Evolutionary conservation across 2,888 invertebrate genomes (phyloP).

Genomic region (Heliconius erato): DNA sequence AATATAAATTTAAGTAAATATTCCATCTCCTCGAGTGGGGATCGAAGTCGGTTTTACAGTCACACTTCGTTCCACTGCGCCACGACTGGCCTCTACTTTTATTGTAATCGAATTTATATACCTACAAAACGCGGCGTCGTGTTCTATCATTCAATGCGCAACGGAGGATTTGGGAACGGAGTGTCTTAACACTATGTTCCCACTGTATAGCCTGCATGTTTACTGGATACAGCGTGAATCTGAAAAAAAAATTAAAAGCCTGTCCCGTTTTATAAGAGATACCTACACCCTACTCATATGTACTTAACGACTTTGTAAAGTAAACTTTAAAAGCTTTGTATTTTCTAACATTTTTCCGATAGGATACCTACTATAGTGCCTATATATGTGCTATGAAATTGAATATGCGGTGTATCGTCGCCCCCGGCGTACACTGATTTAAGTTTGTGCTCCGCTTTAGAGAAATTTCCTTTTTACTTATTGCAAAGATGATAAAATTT

Average conservation of each 20-base stretch:
- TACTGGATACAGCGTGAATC: no score
- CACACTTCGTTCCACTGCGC: no score
- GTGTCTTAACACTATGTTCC: no score
- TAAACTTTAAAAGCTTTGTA: constrained; percentile 11
- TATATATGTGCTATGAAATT: constrained; percentile 21
- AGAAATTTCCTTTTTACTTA: constrained; percentile 15
- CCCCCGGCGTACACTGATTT: constrained; percentile 26
- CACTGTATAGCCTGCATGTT: no score
- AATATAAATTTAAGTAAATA: no score
- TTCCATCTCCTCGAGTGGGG: no score
- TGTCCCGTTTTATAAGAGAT: background rate
- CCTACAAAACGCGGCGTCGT: no score
- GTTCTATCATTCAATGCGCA: no score
- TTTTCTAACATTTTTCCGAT: constrained; percentile 34
- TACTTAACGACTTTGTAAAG: constrained; percentile 9
- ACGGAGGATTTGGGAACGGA: no score
- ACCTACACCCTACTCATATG: background rate
- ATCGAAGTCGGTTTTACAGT: no score
- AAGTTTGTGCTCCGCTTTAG: constrained; percentile 24
- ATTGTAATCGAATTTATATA: no score
- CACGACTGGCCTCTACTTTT: no score
- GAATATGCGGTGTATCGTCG: constrained; percentile 33
- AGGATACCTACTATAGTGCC: constrained; percentile 2
- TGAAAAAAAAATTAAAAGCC: background rate
- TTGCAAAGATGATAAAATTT: background rate